phyloP scores from a whole-genome alignment of 1,140 invertebrate species.

The Lasioglossum albipes region DNA sequence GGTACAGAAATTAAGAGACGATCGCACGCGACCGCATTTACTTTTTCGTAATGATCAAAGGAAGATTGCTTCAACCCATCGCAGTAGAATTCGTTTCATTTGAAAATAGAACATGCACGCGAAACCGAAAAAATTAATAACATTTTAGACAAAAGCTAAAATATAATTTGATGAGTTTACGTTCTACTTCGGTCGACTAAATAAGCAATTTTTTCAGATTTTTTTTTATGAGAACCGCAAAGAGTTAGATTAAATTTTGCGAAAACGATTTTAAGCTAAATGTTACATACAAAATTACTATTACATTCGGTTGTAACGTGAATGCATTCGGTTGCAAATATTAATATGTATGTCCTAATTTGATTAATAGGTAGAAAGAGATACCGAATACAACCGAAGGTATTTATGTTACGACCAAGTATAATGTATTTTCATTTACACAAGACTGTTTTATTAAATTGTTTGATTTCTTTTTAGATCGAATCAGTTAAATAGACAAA shows the following conservation, averaged over 20 bases:
- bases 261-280: background rate
- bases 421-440: background rate
- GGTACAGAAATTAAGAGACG: conserved; percentile 23
- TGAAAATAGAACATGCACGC: background rate
- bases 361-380: no score
- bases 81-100: background rate
- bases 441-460: background rate
- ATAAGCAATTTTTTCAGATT: background rate
- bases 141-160: no score
- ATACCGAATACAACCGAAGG: no score
- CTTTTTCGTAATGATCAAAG: background rate
- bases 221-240: background rate
- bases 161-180: background rate
- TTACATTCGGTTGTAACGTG: background rate
- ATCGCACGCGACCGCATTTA: conserved; percentile 1
- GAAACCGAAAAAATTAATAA: no score
- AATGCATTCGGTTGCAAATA: no score
- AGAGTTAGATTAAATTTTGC: background rate
- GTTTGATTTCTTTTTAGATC: conserved; percentile 64
- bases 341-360: no score
- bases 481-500: conserved; percentile 69
- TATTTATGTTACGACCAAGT: no score
- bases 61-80: background rate
- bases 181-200: background rate
- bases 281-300: conserved; percentile 12